Evolutionary conservation across 1,140 invertebrate species (phyloP).

Genomic region (Drosophila subpulchrella): DNA sequence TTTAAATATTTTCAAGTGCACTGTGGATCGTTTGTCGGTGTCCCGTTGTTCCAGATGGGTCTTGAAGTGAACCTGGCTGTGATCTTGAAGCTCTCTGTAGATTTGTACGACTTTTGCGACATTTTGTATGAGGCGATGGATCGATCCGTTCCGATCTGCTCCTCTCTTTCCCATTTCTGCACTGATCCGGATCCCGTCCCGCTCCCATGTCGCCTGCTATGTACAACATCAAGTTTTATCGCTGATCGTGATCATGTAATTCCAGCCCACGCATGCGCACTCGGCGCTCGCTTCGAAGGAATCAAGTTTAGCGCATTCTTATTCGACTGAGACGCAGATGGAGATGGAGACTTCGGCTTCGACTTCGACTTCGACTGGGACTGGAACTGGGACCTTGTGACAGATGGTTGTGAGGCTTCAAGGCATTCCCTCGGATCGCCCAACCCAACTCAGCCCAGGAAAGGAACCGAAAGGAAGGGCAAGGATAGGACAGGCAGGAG

Average conservation of each 20-base stretch:
- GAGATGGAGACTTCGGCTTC: conserved; percentile 3
- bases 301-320: conserved; percentile 83
- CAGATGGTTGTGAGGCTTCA: conserved; percentile 70
- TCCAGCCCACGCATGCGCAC: conserved; percentile 84
- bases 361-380: conserved; percentile 8
- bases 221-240: conserved; percentile 84
- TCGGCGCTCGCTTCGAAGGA: conserved; percentile 72
- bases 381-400: conserved; percentile 67
- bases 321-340: conserved; percentile 44
- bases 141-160: conserved; percentile 13
- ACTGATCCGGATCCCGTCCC: conserved; percentile 13
- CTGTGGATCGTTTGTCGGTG: conserved; percentile 38
- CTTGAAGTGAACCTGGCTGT: conserved; percentile 6
- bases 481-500: conserved; percentile 27
- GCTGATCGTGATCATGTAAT: conserved; percentile 84
- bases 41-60: conserved; percentile 45
- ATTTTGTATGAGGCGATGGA: conserved; percentile 62
- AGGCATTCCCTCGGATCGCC: conserved; percentile 70
- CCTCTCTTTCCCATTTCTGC: conserved; percentile 6
- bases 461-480: conserved; percentile 30
- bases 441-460: conserved; percentile 27
- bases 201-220: conserved; percentile 64
- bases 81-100: conserved; percentile 28
- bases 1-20: not conserved
- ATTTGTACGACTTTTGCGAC: conserved; percentile 72